Evolutionary conservation across 2,888 invertebrate species (phyloP).

Genomic region (Ophion ellenae): DNA sequence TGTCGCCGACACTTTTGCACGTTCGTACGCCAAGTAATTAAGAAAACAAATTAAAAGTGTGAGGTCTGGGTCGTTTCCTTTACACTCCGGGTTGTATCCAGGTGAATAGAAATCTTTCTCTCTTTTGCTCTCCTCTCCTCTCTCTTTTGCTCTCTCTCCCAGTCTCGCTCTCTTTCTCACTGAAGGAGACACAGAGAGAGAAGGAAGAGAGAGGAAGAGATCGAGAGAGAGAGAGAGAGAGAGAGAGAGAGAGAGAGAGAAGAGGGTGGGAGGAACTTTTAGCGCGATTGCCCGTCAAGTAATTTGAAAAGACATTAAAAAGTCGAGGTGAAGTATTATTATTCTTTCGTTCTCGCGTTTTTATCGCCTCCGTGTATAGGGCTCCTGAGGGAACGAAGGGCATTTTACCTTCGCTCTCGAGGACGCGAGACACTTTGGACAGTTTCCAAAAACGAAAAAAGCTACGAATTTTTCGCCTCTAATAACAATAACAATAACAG

Average conservation of each 20-base stretch:
- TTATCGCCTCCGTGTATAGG: slow-evolving; percentile 20
- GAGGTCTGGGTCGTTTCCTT: not conserved
- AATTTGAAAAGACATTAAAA: slow-evolving; percentile 49
- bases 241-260: not conserved
- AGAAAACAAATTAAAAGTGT: slow-evolving; percentile 29
- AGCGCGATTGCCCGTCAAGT: slow-evolving; percentile 27
- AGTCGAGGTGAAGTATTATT: slow-evolving; percentile 29
- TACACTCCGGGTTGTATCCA: not conserved
- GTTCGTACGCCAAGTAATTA: slow-evolving; percentile 26
- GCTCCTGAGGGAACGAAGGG: slow-evolving; percentile 2
- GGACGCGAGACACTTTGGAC: slow-evolving; percentile 37
- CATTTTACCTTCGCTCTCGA: slow-evolving; percentile 8
- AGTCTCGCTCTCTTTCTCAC: too few species aligned
- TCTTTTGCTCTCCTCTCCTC: too few species aligned
- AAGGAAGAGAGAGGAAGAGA: too few species aligned
- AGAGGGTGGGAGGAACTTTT: slow-evolving; percentile 5
- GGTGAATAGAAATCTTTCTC: too few species aligned
- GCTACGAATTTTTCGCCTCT: not conserved
- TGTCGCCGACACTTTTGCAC: slow-evolving; percentile 19
- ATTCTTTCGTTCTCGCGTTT: slow-evolving; percentile 39
- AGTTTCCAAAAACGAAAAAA: slow-evolving; percentile 41
- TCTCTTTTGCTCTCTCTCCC: too few species aligned
- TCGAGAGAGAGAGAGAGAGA: slow-evolving; percentile 6
- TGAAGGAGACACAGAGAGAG: not conserved
- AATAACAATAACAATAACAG: not conserved